phyloP scores from a whole-genome alignment of 2,888 invertebrate genomes.

The Melangyna quadrimaculata region DNA sequence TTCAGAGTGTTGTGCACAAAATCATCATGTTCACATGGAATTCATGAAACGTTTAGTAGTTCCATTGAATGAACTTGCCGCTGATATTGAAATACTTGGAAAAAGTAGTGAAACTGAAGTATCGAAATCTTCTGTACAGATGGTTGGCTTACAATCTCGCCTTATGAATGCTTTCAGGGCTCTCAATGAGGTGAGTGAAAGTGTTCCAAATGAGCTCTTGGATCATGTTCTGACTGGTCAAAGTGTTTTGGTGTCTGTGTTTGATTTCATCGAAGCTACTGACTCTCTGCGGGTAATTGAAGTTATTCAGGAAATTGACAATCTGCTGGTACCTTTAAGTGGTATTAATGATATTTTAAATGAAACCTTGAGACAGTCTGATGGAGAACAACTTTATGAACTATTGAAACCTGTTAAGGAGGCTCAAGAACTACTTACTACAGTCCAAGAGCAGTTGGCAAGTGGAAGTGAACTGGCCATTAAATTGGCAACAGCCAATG shows the following conservation, averaged over 20 bases:
- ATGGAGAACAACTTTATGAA: conserved; percentile 63
- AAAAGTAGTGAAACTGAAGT: conserved; percentile 75
- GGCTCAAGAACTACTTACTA: conserved; percentile 74
- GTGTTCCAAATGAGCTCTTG: conserved; percentile 71
- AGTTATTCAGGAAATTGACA: conserved; percentile 78
- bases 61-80: conserved; percentile 74
- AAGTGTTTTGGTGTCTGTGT: conserved; percentile 76
- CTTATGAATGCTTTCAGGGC: conserved; percentile 77
- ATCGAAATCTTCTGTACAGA: conserved; percentile 76
- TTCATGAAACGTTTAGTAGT: conserved; percentile 70
- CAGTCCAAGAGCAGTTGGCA: conserved; percentile 76
- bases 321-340: conserved; percentile 75
- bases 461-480: conserved; percentile 73
- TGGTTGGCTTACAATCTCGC: conserved; percentile 77
- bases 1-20: conserved; percentile 29
- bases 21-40: conserved; percentile 53
- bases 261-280: conserved; percentile 78
- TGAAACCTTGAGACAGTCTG: conserved; percentile 25
- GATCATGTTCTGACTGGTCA: conserved; percentile 75
- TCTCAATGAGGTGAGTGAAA: conserved; percentile 77
- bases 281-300: conserved; percentile 78
- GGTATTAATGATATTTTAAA: conserved; percentile 62
- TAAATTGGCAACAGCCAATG: conserved; percentile 74
- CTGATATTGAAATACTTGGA: conserved; percentile 74
- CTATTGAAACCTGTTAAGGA: conserved; percentile 75